phyloP scores from a whole-genome alignment of 92 coral and sea anemone genomes.

The Epizoanthus illoricatus region DNA sequence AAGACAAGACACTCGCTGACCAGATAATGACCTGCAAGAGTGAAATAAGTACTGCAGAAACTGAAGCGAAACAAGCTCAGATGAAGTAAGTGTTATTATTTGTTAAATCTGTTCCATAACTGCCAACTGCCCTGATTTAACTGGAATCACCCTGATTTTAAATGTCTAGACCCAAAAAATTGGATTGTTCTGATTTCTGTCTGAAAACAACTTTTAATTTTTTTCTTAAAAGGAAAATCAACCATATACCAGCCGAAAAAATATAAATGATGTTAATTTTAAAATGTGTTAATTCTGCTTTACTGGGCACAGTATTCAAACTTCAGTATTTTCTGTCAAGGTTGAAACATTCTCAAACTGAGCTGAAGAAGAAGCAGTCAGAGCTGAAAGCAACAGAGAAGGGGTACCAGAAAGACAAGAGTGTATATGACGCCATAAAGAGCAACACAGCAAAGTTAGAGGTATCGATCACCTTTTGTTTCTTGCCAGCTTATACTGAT shows the following conservation, averaged over 20 bases:
- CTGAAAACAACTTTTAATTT: neutral
- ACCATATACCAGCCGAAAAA: too few relatives aligned
- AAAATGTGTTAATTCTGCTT: too few relatives aligned
- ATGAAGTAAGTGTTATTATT: conserved; percentile 77
- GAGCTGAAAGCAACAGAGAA: conserved; percentile 95
- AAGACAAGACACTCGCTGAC: conserved; percentile 93
- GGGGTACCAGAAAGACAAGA: conserved; percentile 92
- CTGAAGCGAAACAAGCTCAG: conserved; percentile 93
- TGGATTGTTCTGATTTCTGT: neutral
- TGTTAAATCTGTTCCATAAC: neutral
- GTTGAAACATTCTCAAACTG: conserved; percentile 89
- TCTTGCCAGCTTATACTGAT: too few relatives aligned
- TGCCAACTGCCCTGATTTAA: too few relatives aligned
- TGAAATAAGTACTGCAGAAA: conserved; percentile 92
- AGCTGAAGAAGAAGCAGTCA: conserved; percentile 82
- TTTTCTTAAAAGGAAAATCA: too few relatives aligned
- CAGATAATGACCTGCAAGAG: conserved; percentile 90
- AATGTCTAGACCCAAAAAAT: too few relatives aligned
- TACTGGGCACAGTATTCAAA: too few relatives aligned
- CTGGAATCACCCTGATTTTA: too few relatives aligned
- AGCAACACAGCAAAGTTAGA: conserved; percentile 75
- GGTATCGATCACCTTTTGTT: conserved; percentile 44
- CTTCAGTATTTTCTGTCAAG: conserved; percentile 39
- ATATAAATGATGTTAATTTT: too few relatives aligned
- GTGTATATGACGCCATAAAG: conserved; percentile 77